Evolutionary conservation across 2,113 vertebrate species (phyloP), one percentile per base, ranked within the genome.

Genomic region (Gulo gulo): DNA sequence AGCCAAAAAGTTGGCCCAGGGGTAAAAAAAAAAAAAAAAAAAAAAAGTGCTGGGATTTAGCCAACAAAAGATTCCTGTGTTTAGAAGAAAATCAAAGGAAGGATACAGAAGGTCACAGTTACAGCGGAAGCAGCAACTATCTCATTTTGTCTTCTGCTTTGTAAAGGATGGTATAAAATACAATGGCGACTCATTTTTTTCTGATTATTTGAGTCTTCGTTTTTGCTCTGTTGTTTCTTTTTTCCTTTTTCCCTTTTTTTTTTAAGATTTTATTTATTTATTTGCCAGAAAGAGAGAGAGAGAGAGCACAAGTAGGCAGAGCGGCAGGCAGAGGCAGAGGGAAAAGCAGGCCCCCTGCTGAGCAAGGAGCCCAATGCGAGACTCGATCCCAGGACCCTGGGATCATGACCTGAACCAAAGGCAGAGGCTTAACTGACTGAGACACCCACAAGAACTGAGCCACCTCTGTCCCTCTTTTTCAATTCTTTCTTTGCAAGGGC

Each of bases 81-180:
- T 97, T 97, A 97, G 95, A 96, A 96, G 79, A 97, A 98, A 98
- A 98, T 98, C 98, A 98, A 98, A 98, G 97, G 69, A 97, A 98
- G 84, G 91, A 98, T 98, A 95, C 89, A 97, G 89, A 97, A 97
- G 96, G 98, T 98, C 98, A 13, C 93, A 97, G 36, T 97, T 95
- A 78, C 34, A 97, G 73, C 91, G 98, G 80, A 96, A 96, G 88
- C 61, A 80, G 88, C 96, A 97, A 59, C 7, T 92, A 59, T 97
- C 97, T 91, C 92, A 90, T 98, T 98, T 96, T 93, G 85, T 84
- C 92, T 96, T 94, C 65, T 97, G 96, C 96, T 93, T 91, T 83
- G 94, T 96, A 95, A 98, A 98, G 93, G 97, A 87, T 0, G 14
- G 4, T 96, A 80, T 39, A 93, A 71, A 88, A 82, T 85, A 92